Evolutionary conservation across 2,113 vertebrate genomes (phyloP), one percentile per base, ranked within the genome.

Genomic region (Scopus umbretta): DNA sequence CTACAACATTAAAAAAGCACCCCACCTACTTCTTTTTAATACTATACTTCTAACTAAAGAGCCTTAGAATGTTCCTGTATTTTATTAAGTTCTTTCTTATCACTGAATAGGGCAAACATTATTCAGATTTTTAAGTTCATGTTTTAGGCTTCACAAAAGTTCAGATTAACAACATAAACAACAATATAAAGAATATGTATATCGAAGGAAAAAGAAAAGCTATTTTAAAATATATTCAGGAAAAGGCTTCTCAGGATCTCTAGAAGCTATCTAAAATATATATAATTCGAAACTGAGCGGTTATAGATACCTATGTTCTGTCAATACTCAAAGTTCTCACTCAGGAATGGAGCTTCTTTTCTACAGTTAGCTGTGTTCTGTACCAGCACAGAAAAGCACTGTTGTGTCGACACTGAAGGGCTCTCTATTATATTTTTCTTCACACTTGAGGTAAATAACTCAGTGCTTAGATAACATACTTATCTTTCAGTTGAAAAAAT

Each of bases 241-340:
- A 66, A 90, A 53, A 32, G 2, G 12, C 8, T 59, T 58, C 20
- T 62, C 3, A 23, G 6, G 3, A 52, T 36, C 5, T 47, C 16
- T 26, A 43, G 25, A 67, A 61, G 1, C 7, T 27, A 30, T 5
- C 7, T 43, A 43, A 36, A 79, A 50, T 1, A 42, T 0, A 32
- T 2, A 17, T 8, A 30, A 55, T 3, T 23, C 0, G n/a, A 32
- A 73, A 73, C 29, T 3, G 0, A 49, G 13, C 34, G 5, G 45
- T 47, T 70, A 32, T 3, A 65, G 61, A 36, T 13, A 32, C 0
- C 4, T 26, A n/a, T 16, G 5, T 36, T 50, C 5, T 29, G 12
- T 26, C n/a, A 70, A 17, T 19, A 27, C 6, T 29, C 29, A 4
- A 68, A 55, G 13, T 13, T 40, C 17, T 32, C 16, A 27, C 11